Conservation (phyloP, 2,888 invertebrate genomes). For the Schrankia costaestrigalis region DNA sequence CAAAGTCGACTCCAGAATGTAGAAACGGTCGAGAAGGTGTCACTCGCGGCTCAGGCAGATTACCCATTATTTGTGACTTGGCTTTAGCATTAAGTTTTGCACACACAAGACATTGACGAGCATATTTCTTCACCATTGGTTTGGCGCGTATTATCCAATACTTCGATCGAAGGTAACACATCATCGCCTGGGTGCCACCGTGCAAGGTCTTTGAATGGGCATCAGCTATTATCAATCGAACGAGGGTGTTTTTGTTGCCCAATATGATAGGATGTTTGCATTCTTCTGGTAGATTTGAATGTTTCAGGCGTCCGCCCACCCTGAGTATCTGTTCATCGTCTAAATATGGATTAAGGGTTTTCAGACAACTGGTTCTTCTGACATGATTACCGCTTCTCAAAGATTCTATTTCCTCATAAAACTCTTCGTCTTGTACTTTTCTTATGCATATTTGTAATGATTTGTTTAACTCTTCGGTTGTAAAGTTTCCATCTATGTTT, state of each 20-base stretch:
- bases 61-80: conserved; percentile 2
- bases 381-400: not conserved
- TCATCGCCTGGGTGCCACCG: conserved; percentile 3
- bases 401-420: conserved; percentile 5
- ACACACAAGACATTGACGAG: conserved; percentile 2
- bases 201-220: conserved; percentile 2
- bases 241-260: not conserved
- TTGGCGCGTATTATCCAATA: conserved; percentile 4
- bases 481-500: conserved; percentile 1
- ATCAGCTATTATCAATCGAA: not conserved
- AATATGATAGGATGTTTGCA: conserved; percentile 5
- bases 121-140: not conserved
- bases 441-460: conserved; percentile 5
- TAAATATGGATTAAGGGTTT: conserved; percentile 1
- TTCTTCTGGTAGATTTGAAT: not conserved
- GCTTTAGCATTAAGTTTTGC: not conserved
- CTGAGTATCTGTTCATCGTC: conserved; percentile 1
- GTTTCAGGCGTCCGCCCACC: conserved; percentile 5
- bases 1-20: not conserved
- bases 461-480: not conserved
- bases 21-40: conserved; percentile 2
- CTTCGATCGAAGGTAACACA: not conserved
- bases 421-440: conserved; percentile 3
- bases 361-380: not conserved
- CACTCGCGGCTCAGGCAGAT: not conserved